A percentile compares a stretch with the other conserved stretches of the same genome.
Conservation (phyloP, 2,888 invertebrate genomes). For the Autographa pulchrina region DNA sequence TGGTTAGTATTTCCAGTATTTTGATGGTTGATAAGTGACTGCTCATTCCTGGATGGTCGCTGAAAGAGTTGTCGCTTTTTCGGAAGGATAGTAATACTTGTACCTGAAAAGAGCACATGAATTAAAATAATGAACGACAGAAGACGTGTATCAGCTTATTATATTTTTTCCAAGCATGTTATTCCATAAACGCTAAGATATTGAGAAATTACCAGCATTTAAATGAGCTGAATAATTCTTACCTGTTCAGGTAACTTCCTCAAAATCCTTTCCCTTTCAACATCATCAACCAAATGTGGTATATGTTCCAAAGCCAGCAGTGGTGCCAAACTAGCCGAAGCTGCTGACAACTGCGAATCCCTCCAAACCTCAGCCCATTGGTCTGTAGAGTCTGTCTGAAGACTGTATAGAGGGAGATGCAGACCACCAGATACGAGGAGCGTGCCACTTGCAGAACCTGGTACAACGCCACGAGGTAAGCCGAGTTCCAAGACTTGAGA, state of each 20-base stretch:
- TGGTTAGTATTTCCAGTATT: conserved; percentile 89
- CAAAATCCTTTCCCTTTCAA: conserved; percentile 85
- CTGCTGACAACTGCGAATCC: conserved; percentile 85
- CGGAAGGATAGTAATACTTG: conserved; percentile 90
- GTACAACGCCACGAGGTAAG: conserved; percentile 90
- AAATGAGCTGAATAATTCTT: too few species aligned
- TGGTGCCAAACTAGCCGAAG: conserved; percentile 90
- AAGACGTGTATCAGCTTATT: too few species aligned
- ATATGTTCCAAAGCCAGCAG: conserved; percentile 89
- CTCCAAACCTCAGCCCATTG: conserved; percentile 85
- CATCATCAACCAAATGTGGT: conserved; percentile 86
- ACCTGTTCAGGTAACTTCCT: conserved; percentile 89
- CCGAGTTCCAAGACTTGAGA: conserved; percentile 92
- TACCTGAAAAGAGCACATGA: conserved; percentile 77
- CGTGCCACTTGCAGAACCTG: conserved; percentile 91
- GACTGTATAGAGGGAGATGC: conserved; percentile 87
- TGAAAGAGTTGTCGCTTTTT: conserved; percentile 91
- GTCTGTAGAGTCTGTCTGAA: conserved; percentile 78
- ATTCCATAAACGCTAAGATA: too few species aligned
- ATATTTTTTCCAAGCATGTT: too few species aligned
- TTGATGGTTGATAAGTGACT: conserved; percentile 90
- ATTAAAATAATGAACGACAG: background rate
- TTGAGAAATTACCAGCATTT: too few species aligned
- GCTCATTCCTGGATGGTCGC: conserved; percentile 91
- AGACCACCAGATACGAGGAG: conserved; percentile 91